phyloP scores from a whole-genome alignment of 1,140 invertebrate genomes.

The Melitaea cinxia region DNA sequence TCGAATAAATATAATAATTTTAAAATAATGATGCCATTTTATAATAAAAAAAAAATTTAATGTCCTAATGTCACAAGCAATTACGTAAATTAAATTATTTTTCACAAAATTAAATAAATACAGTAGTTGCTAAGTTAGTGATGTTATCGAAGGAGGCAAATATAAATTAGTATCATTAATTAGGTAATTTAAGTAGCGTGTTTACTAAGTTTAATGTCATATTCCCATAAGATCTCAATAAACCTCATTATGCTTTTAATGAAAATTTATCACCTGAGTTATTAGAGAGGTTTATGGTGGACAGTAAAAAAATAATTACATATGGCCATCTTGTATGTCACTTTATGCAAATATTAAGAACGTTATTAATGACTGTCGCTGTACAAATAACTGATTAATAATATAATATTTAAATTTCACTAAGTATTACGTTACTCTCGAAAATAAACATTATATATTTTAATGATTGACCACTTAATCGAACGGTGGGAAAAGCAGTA shows the following conservation, averaged over 20 bases:
- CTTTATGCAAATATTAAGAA: constrained; percentile 22
- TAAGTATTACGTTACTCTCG: neutral
- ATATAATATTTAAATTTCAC: constrained; percentile 4
- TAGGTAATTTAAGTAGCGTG: constrained; percentile 5
- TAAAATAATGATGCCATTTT: no score
- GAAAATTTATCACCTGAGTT: constrained; percentile 13
- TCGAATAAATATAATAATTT: no score
- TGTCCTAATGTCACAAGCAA: neutral
- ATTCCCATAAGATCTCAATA: neutral
- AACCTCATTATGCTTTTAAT: constrained; percentile 9
- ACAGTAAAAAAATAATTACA: constrained; percentile 9
- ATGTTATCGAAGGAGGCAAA: neutral
- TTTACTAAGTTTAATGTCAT: constrained; percentile 4
- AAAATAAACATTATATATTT: constrained; percentile 5
- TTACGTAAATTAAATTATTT: neutral
- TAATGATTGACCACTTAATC: constrained; percentile 4
- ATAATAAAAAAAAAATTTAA: neutral
- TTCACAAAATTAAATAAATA: no score
- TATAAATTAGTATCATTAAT: constrained; percentile 19
- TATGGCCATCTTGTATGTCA: constrained; percentile 6
- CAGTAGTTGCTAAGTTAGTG: neutral
- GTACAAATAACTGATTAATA: neutral
- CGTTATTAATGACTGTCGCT: constrained; percentile 19
- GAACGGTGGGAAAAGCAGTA: neutral
- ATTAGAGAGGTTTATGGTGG: neutral